Conservation (phyloP, 2,113 vertebrate genomes). For the Elachura formosa region DNA sequence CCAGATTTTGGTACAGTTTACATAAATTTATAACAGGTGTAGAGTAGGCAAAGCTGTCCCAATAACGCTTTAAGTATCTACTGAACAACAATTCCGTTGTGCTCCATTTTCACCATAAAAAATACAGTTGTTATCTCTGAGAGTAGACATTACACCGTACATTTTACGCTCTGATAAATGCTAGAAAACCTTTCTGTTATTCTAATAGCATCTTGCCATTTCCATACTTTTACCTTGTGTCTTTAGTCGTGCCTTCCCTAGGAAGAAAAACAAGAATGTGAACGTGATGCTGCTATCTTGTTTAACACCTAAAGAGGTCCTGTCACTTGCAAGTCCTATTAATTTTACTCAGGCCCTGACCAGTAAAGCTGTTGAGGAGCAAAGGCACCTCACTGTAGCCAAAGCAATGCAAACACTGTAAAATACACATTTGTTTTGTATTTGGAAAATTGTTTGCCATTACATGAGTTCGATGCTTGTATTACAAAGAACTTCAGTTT, state of each 20-base stretch:
- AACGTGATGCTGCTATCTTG: neutral
- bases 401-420: neutral
- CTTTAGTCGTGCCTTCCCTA: neutral
- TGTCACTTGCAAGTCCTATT: neutral
- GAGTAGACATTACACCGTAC: neutral
- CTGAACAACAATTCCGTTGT: neutral
- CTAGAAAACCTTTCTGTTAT: neutral
- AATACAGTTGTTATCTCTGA: neutral
- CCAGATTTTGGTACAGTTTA: neutral
- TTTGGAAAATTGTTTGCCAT: neutral
- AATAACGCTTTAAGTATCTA: neutral
- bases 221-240: neutral
- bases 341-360: neutral
- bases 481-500: neutral
- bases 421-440: neutral
- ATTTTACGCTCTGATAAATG: fast-evolving
- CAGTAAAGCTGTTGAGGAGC: neutral
- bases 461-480: neutral
- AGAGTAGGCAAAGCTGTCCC: neutral
- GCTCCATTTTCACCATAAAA: neutral
- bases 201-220: neutral
- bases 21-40: neutral
- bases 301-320: neutral
- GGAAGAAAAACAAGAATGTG: neutral
- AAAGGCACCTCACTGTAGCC: neutral